Evolutionary conservation across 2,797 vertebrate species (phyloP), one percentile per base, ranked within the genome.

Genomic region (Pipistrellus pipistrellus): DNA sequence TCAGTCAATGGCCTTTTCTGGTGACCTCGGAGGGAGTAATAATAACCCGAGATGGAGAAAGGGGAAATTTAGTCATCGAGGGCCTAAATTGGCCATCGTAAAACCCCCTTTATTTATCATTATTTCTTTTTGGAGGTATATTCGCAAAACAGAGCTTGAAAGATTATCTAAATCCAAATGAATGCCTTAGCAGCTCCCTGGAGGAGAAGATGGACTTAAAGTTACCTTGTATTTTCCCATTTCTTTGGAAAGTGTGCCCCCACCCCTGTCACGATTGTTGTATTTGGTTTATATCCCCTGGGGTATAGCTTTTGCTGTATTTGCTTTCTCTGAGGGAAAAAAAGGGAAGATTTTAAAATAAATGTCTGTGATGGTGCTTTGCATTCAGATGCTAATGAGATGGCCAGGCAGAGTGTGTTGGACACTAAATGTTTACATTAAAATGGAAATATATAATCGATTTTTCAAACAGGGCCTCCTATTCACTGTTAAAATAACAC

Each of bases 401-500:
- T 95, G 55, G 76, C 11, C 32, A 91, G 53, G 90, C 46, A 71
- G 95, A 87, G 72, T 32, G 64, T 44, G 32, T 38, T 21, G 38
- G 81, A 76, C 68, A n/a, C 82, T 93, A 81, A 94, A 68, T 96
- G 84, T 96, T 94, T 96, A 94, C 92, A 96, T 96, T 97, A 96
- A 96, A 95, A 97, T 96, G 96, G 96, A 94, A 95, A 96, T 96
- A 93, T 41, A 72, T 92, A 84, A 96, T 97, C 35, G 64, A 96
- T 97, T 96, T 96, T 96, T 96, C 90, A 86, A 91, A 93, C 23
- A 23, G 57, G 73, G 55, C 71, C 83, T 86, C 66, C 75, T 68
- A 30, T 91, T 96, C 90, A 59, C 90, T 85, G 73, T 95, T 51
- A 94, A 95, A 96, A 85, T 93, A 69, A 64, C 46, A 80, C 53